Evolutionary conservation across 1,140 invertebrate species (phyloP).

Genomic region (Rhysida immarginata): DNA sequence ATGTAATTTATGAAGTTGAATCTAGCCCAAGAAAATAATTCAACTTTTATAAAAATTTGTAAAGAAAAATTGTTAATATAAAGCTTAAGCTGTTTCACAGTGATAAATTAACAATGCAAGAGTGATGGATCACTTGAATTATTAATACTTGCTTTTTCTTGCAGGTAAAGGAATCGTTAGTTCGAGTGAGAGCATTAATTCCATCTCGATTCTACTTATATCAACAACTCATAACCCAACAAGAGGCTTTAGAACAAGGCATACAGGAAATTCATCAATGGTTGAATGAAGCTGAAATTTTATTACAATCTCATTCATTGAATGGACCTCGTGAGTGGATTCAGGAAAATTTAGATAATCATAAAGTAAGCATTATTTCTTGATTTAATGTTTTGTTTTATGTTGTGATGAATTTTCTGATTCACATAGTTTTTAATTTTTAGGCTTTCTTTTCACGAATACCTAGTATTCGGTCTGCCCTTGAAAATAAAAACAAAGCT

Average conservation of each 20-base stretch:
- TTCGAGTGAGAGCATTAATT: slow-evolving; percentile 60
- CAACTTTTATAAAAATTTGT: too few relatives aligned
- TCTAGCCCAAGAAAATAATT: too few relatives aligned
- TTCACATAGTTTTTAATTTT: slow-evolving; percentile 10
- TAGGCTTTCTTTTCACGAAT: slow-evolving; percentile 67
- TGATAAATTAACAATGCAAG: too few relatives aligned
- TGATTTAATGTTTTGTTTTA: not conserved
- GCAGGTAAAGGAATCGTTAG: slow-evolving; percentile 48
- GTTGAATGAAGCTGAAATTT: slow-evolving; percentile 63
- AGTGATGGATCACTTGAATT: too few relatives aligned
- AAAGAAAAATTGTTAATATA: too few relatives aligned
- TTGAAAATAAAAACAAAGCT: slow-evolving; percentile 90
- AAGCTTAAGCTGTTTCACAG: too few relatives aligned
- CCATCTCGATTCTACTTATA: slow-evolving; percentile 61
- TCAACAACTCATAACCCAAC: slow-evolving; percentile 70
- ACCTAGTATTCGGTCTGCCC: slow-evolving; percentile 79
- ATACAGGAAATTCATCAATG: slow-evolving; percentile 68
- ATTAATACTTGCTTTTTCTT: slow-evolving; percentile 14
- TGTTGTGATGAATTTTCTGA: not conserved
- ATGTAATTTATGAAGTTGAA: too few relatives aligned
- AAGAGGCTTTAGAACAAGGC: slow-evolving; percentile 73
- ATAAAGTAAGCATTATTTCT: too few relatives aligned
- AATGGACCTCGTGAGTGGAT: slow-evolving; percentile 54
- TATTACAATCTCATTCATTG: slow-evolving; percentile 45
- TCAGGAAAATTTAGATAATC: slow-evolving; percentile 55